Evolutionary conservation across 2,113 vertebrate species (phyloP).

Genomic region (Colistium nudipinnis): DNA sequence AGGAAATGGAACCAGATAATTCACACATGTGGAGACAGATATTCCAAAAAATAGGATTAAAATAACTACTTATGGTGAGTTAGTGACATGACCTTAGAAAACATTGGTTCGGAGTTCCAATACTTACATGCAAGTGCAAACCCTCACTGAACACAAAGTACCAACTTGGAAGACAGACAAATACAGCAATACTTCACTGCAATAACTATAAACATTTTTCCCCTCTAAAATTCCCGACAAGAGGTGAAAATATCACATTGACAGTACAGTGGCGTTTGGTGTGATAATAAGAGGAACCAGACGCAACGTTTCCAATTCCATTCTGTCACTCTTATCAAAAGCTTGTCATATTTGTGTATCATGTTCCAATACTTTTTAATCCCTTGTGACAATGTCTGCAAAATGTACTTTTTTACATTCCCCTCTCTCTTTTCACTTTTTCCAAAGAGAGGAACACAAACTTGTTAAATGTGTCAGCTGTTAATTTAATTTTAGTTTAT

Average conservation of each 20-base stretch:
- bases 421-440: slow-evolving; percentile 53
- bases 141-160: neutral
- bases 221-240: slow-evolving; percentile 23
- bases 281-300: slow-evolving; percentile 58
- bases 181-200: slow-evolving; percentile 30
- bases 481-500: too few relatives aligned
- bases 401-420: slow-evolving; percentile 48
- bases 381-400: slow-evolving; percentile 66
- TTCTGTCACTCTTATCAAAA: slow-evolving; percentile 68
- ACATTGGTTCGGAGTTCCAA: neutral
- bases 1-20: too few relatives aligned
- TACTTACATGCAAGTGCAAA: neutral
- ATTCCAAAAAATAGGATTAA: neutral
- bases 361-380: slow-evolving; percentile 67
- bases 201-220: slow-evolving; percentile 27
- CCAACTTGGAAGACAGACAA: slow-evolving; percentile 17
- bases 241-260: slow-evolving; percentile 50
- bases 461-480: slow-evolving; percentile 22
- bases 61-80: neutral
- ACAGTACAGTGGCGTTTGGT: slow-evolving; percentile 52
- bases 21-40: neutral
- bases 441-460: slow-evolving; percentile 46
- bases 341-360: slow-evolving; percentile 71
- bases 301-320: slow-evolving; percentile 69
- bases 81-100: neutral